These are phyloP conservation scores for Prosapia bicincta DNA, from an alignment of 2,888 invertebrate species.

Conservation along the genomic window DNA sequence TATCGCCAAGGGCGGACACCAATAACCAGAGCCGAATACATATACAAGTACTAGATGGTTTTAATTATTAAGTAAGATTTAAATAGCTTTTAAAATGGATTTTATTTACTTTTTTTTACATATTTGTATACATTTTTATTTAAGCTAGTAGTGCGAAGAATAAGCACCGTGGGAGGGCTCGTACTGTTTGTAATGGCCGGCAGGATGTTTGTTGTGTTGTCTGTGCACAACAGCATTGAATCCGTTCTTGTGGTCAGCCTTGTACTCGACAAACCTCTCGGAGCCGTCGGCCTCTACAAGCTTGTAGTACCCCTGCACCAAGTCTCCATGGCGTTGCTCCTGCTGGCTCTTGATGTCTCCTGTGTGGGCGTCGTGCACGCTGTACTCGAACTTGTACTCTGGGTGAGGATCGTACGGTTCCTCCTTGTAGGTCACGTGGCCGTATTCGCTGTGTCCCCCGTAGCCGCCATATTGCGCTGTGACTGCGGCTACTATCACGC, in stretches of 20 bases:
- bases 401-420: slow-evolving; percentile 15
- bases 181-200: slow-evolving; percentile 24
- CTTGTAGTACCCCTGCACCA: slow-evolving; percentile 48
- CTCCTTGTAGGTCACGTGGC: slow-evolving; percentile 10
- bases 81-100: too few relatives aligned
- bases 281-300: slow-evolving; percentile 63
- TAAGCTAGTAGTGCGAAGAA: neutral
- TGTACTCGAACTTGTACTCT: slow-evolving; percentile 20
- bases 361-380: slow-evolving; percentile 56
- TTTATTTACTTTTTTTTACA: too few relatives aligned
- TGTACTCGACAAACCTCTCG: slow-evolving; percentile 68
- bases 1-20: too few relatives aligned
- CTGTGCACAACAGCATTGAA: slow-evolving; percentile 63
- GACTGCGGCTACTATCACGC: slow-evolving; percentile 8
- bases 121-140: too few relatives aligned
- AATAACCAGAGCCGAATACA: too few relatives aligned
- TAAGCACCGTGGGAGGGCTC: neutral
- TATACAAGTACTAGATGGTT: too few relatives aligned
- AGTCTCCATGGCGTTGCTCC: slow-evolving; percentile 50
- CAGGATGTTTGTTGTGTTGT: slow-evolving; percentile 24
- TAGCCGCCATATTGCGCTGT: slow-evolving; percentile 19
- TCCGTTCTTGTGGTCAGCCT: slow-evolving; percentile 65
- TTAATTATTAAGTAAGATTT: too few relatives aligned
- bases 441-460: neutral
- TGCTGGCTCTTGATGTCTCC: slow-evolving; percentile 64